phyloP scores from a whole-genome alignment of 2,797 vertebrate genomes.

The Ctenopoma multispine region DNA sequence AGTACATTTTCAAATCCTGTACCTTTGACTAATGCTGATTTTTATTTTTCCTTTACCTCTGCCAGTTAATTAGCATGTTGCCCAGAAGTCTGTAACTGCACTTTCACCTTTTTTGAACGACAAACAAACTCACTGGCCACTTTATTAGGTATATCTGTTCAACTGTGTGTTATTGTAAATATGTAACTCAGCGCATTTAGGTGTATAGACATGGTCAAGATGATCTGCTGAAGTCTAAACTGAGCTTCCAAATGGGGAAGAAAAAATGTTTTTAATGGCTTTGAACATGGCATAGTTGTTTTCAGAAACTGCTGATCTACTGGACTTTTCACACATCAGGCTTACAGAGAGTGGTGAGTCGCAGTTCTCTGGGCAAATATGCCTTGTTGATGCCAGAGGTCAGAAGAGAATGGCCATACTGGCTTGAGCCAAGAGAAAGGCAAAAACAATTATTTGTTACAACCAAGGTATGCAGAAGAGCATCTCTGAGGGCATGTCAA shows the following conservation, averaged over 20 bases:
- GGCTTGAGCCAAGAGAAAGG: slow-evolving; percentile 18
- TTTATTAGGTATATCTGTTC: no score
- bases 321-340: no score
- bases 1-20: slow-evolving; percentile 8
- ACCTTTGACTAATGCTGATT: neutral
- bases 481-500: no score
- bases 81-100: slow-evolving; percentile 38
- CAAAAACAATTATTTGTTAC: neutral
- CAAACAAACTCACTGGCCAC: slow-evolving; percentile 22
- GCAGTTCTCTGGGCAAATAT: slow-evolving; percentile 35
- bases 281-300: no score
- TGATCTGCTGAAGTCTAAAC: no score
- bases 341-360: neutral
- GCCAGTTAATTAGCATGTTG: slow-evolving; percentile 21
- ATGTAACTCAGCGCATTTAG: no score
- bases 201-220: no score
- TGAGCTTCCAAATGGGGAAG: no score
- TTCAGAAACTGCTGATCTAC: no score
- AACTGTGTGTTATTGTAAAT: no score
- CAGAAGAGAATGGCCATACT: slow-evolving; percentile 44
- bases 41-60: neutral
- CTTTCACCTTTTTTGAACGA: slow-evolving; percentile 12
- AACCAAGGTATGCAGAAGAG: no score
- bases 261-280: no score
- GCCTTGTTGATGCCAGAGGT: slow-evolving; percentile 64